These are phyloP conservation scores for Alloplasta piceator DNA, from an alignment of 2,888 invertebrate species.

Conservation along the genomic window DNA sequence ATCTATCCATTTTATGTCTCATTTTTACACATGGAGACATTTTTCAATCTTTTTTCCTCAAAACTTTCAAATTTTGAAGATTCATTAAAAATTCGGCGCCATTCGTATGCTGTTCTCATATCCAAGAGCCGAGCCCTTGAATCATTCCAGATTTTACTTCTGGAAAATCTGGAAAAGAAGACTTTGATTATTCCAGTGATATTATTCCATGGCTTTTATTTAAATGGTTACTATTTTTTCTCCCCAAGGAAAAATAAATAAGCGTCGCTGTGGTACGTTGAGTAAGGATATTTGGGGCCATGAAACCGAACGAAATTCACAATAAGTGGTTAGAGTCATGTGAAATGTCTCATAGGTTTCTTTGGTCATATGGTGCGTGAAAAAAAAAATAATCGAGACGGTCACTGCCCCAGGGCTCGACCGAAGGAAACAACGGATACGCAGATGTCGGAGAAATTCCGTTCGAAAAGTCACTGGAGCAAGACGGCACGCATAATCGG, in stretches of 20 bases:
- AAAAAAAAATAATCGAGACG: constrained; percentile 16
- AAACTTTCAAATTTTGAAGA: no score
- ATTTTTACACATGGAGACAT: no score
- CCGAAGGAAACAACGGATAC: constrained; percentile 78
- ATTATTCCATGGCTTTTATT: not conserved
- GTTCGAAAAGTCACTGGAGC: constrained; percentile 82
- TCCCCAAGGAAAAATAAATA: not conserved
- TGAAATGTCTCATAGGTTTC: not conserved
- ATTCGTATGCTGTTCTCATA: no score
- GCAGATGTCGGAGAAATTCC: constrained; percentile 82
- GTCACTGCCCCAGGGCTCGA: constrained; percentile 42
- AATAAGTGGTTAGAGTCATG: not conserved
- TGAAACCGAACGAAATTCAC: constrained; percentile 44
- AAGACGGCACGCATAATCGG: constrained; percentile 81
- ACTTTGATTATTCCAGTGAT: not conserved
- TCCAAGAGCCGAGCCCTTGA: not conserved
- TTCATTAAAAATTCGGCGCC: no score
- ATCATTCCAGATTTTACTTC: not conserved
- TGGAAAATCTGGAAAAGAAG: not conserved
- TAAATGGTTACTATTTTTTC: not conserved
- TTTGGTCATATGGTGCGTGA: not conserved
- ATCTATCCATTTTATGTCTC: no score
- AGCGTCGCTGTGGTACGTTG: no score
- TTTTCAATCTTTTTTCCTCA: no score
- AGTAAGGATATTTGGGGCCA: constrained; percentile 64